Evolutionary conservation across 2,888 invertebrate genomes (phyloP).

Genomic region (Bembecia ichneumoniformis): DNA sequence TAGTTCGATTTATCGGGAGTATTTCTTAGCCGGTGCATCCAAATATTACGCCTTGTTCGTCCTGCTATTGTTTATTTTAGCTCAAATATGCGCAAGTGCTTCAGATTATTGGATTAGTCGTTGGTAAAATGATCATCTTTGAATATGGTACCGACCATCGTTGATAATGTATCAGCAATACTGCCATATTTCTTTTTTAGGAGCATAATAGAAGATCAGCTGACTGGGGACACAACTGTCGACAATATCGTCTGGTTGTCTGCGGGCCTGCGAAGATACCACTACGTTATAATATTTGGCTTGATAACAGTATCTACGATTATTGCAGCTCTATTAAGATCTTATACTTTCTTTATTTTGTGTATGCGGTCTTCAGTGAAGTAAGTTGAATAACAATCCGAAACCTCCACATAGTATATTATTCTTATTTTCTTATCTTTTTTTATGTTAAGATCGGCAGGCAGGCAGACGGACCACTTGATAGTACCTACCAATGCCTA

Average conservation of each 20-base stretch:
- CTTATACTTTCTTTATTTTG: constrained; percentile 75
- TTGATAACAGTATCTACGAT: constrained; percentile 70
- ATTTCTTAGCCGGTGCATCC: constrained; percentile 44
- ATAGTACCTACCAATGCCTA: no score
- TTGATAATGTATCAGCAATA: no score
- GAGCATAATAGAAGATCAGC: constrained; percentile 52
- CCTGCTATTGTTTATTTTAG: constrained; percentile 56
- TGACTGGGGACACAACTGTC: constrained; percentile 52
- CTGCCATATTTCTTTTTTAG: constrained; percentile 17
- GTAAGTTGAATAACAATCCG: constrained; percentile 23
- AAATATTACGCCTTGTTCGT: constrained; percentile 36
- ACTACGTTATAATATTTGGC: constrained; percentile 68
- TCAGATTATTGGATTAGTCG: constrained; percentile 61
- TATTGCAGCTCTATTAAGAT: constrained; percentile 73
- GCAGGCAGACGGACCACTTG: no score
- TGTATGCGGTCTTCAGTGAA: constrained; percentile 78
- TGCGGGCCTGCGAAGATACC: constrained; percentile 36
- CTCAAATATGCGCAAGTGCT: constrained; percentile 69
- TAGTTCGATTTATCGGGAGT: constrained; percentile 52
- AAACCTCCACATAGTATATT: background rate
- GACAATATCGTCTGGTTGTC: constrained; percentile 50
- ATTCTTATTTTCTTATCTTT: no score
- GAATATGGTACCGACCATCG: background rate
- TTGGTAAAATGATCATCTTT: constrained; percentile 30
- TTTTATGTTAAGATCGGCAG: no score